Evolutionary conservation across 2,888 invertebrate species (phyloP).

Genomic region (Tethea ocularis): DNA sequence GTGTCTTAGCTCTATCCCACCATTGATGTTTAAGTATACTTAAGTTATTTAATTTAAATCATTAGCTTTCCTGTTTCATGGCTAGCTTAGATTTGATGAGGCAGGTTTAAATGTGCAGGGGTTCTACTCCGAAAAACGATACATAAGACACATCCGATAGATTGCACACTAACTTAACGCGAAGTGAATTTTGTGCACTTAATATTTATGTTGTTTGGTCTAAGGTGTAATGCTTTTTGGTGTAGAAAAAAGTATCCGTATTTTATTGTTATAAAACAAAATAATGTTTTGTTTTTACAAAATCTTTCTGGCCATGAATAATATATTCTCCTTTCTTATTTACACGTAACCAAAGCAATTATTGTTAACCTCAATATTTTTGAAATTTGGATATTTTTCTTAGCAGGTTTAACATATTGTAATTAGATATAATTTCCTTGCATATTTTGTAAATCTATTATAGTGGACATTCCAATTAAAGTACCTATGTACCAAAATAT

Average conservation of each 20-base stretch:
- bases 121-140: too few species aligned
- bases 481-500: constrained; percentile 60
- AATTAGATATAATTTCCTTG: constrained; percentile 53
- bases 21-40: constrained; percentile 33
- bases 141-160: too few species aligned
- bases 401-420: constrained; percentile 47
- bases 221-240: too few species aligned
- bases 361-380: constrained; percentile 64
- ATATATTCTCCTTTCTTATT: constrained; percentile 24
- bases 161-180: too few species aligned
- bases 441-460: constrained; percentile 61
- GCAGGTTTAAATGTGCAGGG: too few species aligned
- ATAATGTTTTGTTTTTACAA: constrained; percentile 7
- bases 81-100: constrained; percentile 4
- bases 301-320: constrained; percentile 16
- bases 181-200: too few species aligned
- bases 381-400: constrained; percentile 42
- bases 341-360: constrained; percentile 63
- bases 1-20: constrained; percentile 30
- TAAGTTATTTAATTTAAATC: constrained; percentile 33
- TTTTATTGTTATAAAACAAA: not conserved
- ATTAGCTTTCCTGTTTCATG: constrained; percentile 24
- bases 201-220: too few species aligned
- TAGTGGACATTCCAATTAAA: constrained; percentile 78
- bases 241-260: too few species aligned